Evolutionary conservation across 2,888 invertebrate genomes (phyloP), one percentile per base, ranked within the genome.

Genomic region (Amorpha juglandis): DNA sequence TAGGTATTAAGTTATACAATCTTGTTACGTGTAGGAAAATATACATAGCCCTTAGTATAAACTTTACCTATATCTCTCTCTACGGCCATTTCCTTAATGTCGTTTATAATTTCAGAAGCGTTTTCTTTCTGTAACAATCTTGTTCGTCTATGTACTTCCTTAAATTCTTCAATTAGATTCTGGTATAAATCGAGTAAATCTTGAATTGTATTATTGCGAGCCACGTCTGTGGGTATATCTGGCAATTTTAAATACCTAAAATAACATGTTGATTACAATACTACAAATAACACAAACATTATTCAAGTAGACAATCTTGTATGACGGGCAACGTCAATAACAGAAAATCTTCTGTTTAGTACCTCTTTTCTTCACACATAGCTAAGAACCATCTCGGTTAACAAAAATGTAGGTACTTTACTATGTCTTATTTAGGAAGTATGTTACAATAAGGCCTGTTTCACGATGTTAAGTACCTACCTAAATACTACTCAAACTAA

Each of bases 51-150:
- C 19, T 12, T 19, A 1, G 1, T 27, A 7, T 7, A 45, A n/a
- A 45, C 93, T 82, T 95, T 83, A 82, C 97, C 95, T 75, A 97
- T 96, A 76, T 97, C 97, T 81, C 96, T 95, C 83, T 98, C 98
- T 65, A 96, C 95, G 71, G 97, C 97, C 97, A 98, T 98, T 70
- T 97, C 96, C 75, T 96, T 95, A 64, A 98, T 95, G 82, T 98
- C 98, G 73, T 96, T 95, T 74, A 97, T 95, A 68, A 98, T 95
- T 90, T 98, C 98, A 2, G 95, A 94, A n/a, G 96, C 95, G 79
- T 96, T 95, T 38, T 95, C 93, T 72, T 93, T 95, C 74, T 94
- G 94, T 64, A 96, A 87, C 63, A 94, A 83, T 75, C 96, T 95
- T 50, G 95, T 95, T 74, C 96, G 94, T 80, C 96, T 96, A 84